These are phyloP conservation scores for Pelmatolapia mariae DNA, from an alignment of 2,113 vertebrate genomes.

Conservation along the genomic window DNA sequence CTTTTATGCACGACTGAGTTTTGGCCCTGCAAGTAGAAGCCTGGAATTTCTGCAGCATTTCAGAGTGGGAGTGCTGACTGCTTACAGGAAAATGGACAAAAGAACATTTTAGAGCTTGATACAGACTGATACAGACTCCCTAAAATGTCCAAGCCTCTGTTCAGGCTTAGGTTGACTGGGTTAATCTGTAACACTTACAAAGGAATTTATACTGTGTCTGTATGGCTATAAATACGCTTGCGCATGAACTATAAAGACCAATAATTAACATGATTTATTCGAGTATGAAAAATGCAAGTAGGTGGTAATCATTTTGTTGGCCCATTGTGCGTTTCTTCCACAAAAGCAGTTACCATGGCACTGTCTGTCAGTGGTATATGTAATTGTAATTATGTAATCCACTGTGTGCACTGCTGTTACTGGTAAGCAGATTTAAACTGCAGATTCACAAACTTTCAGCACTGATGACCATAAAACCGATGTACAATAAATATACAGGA, in stretches of 20 bases:
- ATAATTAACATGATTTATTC: not conserved
- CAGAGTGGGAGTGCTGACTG: constrained; percentile 17
- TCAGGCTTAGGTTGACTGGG: not conserved
- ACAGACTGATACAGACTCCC: constrained; percentile 13
- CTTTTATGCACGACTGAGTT: not conserved
- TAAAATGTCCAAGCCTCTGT: not conserved
- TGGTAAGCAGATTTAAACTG: not conserved
- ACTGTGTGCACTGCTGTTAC: not conserved
- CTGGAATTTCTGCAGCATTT: not conserved
- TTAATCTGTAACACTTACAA: not conserved
- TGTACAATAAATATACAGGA: not conserved
- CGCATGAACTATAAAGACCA: not conserved
- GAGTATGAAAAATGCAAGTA: not conserved
- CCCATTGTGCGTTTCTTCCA: not conserved
- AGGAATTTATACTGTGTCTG: not conserved
- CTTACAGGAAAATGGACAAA: not conserved
- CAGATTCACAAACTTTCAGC: not conserved
- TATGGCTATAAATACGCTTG: not conserved
- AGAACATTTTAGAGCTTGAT: constrained; percentile 7
- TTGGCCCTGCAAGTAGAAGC: not conserved
- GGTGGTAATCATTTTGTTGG: not conserved
- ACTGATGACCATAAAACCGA: not conserved
- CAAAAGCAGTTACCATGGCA: constrained; percentile 14
- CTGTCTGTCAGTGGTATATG: not conserved
- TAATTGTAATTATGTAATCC: not conserved